Evolutionary conservation across 2,113 vertebrate species (phyloP), one percentile per base, ranked within the genome.

Genomic region (Thymallus thymallus): DNA sequence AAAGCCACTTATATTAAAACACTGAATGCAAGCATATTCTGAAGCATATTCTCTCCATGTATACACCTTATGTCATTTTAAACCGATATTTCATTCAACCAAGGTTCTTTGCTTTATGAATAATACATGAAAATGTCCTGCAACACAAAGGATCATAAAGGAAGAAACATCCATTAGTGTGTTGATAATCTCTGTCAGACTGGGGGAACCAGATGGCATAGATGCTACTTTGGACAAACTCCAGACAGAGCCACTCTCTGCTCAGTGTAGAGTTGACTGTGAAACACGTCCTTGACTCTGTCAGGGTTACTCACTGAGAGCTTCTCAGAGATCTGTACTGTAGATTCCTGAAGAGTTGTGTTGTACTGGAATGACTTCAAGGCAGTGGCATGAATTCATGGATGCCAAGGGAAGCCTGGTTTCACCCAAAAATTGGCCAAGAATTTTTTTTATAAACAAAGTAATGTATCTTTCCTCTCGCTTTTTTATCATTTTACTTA

Each of bases 161-260:
- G 70, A 80, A 41, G 73, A 76, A 70, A 66, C 68, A 78, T 84
- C 74, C 68, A 78, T 87, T 85, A 76, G 67, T 73, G 68, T 81
- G 80, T 73, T 79, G 67, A 75, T 82, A 87, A 85, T 87, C 77
- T 83, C 81, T 79, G 79, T 85, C 78, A 83, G 77, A 75, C 79
- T 75, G 81, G 78, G 88, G 74, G 79, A 81, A 88, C 82, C 88
- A 90, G 90, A 90, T 89, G 88, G 87, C 85, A 83, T 45, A 65
- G 76, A 80, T 76, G 81, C 77, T 68, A 73, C 79, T 74, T 85
- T 90, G 88, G 88, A 87, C 78, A 79, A 72, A 80, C 76, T 87
- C 88, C 88, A 90, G 65, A 61, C n/a, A 24, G 9, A 80, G 74
- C 71, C 73, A 83, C 80, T 81, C 80, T 6, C 76, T 80, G 76